phyloP scores from a whole-genome alignment of 2,888 invertebrate species.

The Masnerella sp. region DNA sequence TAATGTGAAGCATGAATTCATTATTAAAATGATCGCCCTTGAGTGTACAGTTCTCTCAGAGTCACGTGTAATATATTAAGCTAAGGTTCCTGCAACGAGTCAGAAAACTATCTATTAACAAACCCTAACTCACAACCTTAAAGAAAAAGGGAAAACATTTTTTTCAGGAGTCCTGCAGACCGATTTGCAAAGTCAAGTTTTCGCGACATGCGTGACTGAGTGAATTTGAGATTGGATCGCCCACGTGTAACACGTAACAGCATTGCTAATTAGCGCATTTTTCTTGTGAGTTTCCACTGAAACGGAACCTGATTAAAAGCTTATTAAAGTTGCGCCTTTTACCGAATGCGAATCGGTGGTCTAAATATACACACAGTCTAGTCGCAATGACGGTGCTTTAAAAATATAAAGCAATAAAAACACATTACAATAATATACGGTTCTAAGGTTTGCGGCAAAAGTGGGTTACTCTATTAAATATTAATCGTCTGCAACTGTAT shows the following conservation, averaged over 20 bases:
- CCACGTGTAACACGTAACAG: slow-evolving; percentile 21
- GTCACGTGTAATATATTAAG: slow-evolving; percentile 31
- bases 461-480: slow-evolving; percentile 37
- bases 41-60: slow-evolving; percentile 29
- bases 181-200: too few relatives aligned
- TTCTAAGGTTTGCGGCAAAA: slow-evolving; percentile 12
- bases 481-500: slow-evolving; percentile 25
- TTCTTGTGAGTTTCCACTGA: slow-evolving; percentile 9
- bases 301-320: slow-evolving; percentile 5
- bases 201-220: slow-evolving; percentile 24
- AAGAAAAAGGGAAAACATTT: too few relatives aligned
- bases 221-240: slow-evolving; percentile 32
- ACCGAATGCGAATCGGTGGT: too few relatives aligned
- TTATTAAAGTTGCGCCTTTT: not conserved
- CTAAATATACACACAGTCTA: too few relatives aligned
- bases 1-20: slow-evolving; percentile 33
- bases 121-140: not conserved
- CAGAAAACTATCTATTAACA: not conserved
- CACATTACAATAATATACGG: not conserved
- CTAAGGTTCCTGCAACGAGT: slow-evolving; percentile 17
- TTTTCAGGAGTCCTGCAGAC: not conserved
- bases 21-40: slow-evolving; percentile 53
- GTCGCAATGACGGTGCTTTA: too few relatives aligned
- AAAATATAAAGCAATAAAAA: too few relatives aligned
- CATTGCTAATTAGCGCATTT: slow-evolving; percentile 23